Conservation (phyloP, 2,888 invertebrate genomes). For the Buathra laborator region DNA sequence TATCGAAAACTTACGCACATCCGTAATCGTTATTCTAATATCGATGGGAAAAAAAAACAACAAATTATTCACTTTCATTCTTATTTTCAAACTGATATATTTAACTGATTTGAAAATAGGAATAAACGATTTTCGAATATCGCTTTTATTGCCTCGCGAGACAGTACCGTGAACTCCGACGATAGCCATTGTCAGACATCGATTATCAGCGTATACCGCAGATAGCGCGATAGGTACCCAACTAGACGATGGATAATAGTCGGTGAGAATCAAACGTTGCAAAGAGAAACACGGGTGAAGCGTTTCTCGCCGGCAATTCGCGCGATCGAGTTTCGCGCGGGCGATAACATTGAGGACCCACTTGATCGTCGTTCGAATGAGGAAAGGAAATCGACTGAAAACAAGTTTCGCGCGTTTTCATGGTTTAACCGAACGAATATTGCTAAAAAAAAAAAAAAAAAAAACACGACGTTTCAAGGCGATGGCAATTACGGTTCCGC, state of each 20-base stretch:
- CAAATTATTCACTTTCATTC: too few relatives aligned
- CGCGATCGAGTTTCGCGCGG: neutral
- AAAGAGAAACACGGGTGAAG: neutral
- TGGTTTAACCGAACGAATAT: slow-evolving; percentile 23
- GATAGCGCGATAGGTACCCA: neutral
- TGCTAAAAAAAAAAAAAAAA: slow-evolving; percentile 1
- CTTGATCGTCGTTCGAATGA: neutral
- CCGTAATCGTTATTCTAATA: neutral
- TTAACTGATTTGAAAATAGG: neutral
- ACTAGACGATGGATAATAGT: neutral
- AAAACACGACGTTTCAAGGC: neutral
- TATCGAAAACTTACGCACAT: neutral
- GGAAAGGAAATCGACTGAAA: neutral
- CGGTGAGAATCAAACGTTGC: neutral
- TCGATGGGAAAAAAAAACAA: neutral
- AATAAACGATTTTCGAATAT: neutral
- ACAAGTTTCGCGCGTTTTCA: neutral
- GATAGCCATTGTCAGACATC: neutral
- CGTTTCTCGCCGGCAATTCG: neutral
- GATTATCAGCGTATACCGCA: neutral
- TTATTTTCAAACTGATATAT: neutral
- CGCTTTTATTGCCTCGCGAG: neutral
- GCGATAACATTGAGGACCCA: neutral
- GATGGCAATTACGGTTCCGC: slow-evolving; percentile 7
- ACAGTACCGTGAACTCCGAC: neutral